Base-by-base conservation (phyloP, 2,113 vertebrate species). In the Brachirus orientalis region DNA sequence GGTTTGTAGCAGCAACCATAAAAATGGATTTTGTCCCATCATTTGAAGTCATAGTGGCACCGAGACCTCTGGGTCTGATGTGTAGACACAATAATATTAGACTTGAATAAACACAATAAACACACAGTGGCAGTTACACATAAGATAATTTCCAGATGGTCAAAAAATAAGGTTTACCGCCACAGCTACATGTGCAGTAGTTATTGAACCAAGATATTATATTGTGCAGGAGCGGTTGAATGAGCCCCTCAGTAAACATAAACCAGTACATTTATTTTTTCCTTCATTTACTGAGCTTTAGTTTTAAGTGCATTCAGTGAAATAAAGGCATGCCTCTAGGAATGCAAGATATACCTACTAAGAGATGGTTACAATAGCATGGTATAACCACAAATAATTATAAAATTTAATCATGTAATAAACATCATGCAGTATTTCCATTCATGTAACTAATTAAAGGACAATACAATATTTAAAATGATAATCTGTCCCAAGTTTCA, bases 161-260 rank as follows among this genome's bases (percentile, higher is more conserved):
- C 45, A 46, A 72, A 11, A 72, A 80, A 56, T 22, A 67, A 48
- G 63, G 38, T 41, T 68, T 72, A 69, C 37, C 55, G 54, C 36
- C 58, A 59, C 33, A 63, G 44, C 61, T 61, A 40, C 18, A 28
- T 28, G 6, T 6, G 28, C 28, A 17, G 63, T 48, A 56, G 18
- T 48, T 56, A 38, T 10, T 38, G 63, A 62, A 52, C 63, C 40
- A 54, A 45, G 40, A 80, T 67, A 79, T 84, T 77, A 79, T 83
- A 72, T 77, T 71, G 51, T 72, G 52, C 73, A 70, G 44, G 57
- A 72, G 45, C 14, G 43, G 41, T 57, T 58, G 20, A 83, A 82
- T 56, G 50, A 58, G 64, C 74, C 82, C 68, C 82, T 65, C 10
- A 66, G 75, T 73, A 63, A 69, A 69, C 51, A 82, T 86, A 70